Percentiles rank a stretch among this genome's conserved stretches.
Evolutionary conservation across 1,140 invertebrate species (phyloP).

Genomic region (Drosophila aff.): DNA sequence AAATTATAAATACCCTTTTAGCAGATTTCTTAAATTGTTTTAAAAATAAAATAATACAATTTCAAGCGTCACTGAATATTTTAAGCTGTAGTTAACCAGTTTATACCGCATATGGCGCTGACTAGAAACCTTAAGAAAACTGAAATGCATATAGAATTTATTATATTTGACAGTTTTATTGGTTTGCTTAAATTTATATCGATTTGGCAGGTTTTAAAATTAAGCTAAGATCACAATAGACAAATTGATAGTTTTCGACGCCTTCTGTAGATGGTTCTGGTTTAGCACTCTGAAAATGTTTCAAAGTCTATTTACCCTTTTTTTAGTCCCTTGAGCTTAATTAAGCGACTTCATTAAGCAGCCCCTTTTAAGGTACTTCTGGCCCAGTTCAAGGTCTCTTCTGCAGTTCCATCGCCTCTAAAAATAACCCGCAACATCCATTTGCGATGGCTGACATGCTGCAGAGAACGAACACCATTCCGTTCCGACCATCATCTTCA

Average conservation of each 20-base stretch:
- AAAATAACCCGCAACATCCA: constrained; percentile 33
- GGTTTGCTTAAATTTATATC: constrained; percentile 14
- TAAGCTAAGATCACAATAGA: background rate
- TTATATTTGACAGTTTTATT: constrained; percentile 24
- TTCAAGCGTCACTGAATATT: constrained; percentile 4
- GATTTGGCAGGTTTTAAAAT: background rate
- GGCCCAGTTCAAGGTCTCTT: constrained; percentile 14
- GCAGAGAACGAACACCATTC: constrained; percentile 16
- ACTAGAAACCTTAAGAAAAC: constrained; percentile 20
- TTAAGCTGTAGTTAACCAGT: constrained; percentile 11
- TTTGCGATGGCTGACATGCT: constrained; percentile 15
- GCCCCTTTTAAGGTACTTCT: background rate
- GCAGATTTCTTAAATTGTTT: background rate
- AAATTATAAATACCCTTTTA: constrained; percentile 10
- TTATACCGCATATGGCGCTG: constrained; percentile 15
- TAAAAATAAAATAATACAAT: background rate
- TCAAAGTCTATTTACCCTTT: background rate
- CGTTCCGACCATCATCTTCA: constrained; percentile 26
- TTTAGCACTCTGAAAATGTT: background rate
- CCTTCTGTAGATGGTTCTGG: background rate
- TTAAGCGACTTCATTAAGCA: background rate
- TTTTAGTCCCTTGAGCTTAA: background rate
- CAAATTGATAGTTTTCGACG: constrained; percentile 1
- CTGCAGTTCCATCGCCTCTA: constrained; percentile 17
- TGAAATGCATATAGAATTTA: constrained; percentile 14